Percentiles rank a stretch among this genome's conserved stretches.
Conservation (phyloP, 2,797 vertebrate species). For the Hyperoplus immaculatus region DNA sequence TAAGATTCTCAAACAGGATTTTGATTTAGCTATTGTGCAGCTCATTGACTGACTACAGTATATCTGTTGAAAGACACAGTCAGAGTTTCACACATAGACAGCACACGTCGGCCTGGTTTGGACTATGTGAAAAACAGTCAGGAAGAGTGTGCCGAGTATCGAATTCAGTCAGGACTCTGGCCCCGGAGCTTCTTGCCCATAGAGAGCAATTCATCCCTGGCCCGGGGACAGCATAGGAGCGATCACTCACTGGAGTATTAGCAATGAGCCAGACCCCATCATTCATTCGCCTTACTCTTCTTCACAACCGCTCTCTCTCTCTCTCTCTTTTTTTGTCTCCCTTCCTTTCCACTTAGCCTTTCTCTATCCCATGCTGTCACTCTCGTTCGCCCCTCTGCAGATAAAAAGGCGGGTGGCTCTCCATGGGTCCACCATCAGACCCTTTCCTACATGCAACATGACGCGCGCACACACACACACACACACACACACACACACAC, state of each 20-base stretch:
- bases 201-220: conserved; percentile 69
- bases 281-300: conserved; percentile 53
- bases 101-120: conserved; percentile 40
- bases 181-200: conserved; percentile 50
- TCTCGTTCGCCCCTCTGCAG: conserved; percentile 27
- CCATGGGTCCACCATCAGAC: conserved; percentile 27
- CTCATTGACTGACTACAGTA: conserved; percentile 33
- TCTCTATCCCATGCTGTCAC: conserved; percentile 11
- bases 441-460: conserved; percentile 22
- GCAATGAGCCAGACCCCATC: conserved; percentile 65
- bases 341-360: conserved; percentile 46
- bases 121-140: conserved; percentile 70
- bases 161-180: conserved; percentile 50
- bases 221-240: conserved; percentile 51
- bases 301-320: conserved; percentile 23
- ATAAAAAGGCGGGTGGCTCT: conserved; percentile 22
- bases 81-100: conserved; percentile 21
- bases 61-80: conserved; percentile 51
- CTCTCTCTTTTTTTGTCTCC: conserved; percentile 4
- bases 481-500: conserved; percentile 6
- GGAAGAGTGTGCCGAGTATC: conserved; percentile 62
- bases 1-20: conserved; percentile 16
- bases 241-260: conserved; percentile 69
- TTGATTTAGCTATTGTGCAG: conserved; percentile 35
- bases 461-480: conserved; percentile 20